Conservation (phyloP, 1,140 invertebrate species). For the Zaprionus ornatus region DNA sequence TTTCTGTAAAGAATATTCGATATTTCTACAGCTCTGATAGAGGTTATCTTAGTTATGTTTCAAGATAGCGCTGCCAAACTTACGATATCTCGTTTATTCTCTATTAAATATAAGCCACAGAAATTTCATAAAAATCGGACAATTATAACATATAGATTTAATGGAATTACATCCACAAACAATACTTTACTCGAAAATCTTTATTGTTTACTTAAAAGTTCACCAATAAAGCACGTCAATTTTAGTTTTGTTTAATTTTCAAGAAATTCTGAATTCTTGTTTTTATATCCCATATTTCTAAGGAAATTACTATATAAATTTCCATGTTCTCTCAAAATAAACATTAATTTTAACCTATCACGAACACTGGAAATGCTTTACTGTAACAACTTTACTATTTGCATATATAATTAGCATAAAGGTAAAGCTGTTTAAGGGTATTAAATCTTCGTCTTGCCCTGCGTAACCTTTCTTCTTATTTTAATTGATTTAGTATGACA, state of each 20-base stretch:
- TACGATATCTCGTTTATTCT: not conserved
- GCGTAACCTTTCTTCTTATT: constrained; percentile 12
- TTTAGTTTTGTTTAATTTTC: not conserved
- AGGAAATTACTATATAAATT: not conserved
- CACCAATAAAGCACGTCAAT: too few species aligned
- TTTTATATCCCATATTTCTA: not conserved
- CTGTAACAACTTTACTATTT: too few species aligned
- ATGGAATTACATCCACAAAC: too few species aligned
- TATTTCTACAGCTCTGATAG: too few species aligned
- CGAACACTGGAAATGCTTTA: not conserved
- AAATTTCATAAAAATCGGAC: not conserved
- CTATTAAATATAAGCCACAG: not conserved
- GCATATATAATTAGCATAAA: not conserved
- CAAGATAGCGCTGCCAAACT: not conserved
- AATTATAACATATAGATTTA: not conserved
- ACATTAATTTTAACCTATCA: not conserved
- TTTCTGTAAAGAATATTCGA: too few species aligned
- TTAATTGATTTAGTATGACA: constrained; percentile 72
- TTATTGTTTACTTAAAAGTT: too few species aligned
- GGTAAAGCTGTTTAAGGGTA: not conserved
- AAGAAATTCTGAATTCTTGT: not conserved
- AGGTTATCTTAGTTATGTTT: not conserved
- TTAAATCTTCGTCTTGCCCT: not conserved
- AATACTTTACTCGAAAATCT: too few species aligned
- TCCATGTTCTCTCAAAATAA: not conserved